A percentile compares a stretch with the other conserved stretches of the same genome.
Evolutionary conservation across 1,140 invertebrate genomes (phyloP).

Genomic region (Hylaeus volcanicus): DNA sequence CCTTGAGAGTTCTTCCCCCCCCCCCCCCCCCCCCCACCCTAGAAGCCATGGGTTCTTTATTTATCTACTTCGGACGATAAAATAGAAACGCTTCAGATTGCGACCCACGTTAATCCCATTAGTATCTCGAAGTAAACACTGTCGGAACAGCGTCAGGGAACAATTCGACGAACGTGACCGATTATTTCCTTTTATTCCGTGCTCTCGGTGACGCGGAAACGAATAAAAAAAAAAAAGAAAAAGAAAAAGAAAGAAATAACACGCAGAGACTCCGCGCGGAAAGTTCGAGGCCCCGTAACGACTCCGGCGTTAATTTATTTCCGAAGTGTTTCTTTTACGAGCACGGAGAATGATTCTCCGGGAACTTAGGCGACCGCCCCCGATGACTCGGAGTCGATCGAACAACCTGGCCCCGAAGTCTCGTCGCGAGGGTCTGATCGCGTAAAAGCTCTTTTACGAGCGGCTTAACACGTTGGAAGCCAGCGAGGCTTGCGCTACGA

Average conservation of each 20-base stretch:
- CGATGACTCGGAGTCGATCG: conserved; percentile 33
- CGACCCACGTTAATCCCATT: conserved; percentile 13
- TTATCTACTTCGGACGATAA: too few species aligned
- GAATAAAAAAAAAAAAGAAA: background rate
- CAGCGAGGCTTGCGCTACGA: background rate
- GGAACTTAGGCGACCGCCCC: background rate
- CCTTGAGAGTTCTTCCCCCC: too few species aligned
- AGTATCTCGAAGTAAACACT: too few species aligned
- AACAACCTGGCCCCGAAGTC: conserved; percentile 44
- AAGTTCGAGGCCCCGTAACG: background rate
- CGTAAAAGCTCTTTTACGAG: conserved; percentile 60
- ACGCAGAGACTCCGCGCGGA: background rate
- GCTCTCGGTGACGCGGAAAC: background rate
- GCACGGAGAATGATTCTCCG: conserved; percentile 2
- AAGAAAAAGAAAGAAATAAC: too few species aligned
- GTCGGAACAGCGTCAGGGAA: background rate
- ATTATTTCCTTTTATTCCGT: background rate
- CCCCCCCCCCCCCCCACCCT: too few species aligned
- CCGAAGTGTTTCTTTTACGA: conserved; percentile 11
- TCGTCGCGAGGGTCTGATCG: conserved; percentile 60
- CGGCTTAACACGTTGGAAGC: conserved; percentile 47
- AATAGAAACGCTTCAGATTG: too few species aligned
- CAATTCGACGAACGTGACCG: background rate
- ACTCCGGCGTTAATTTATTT: conserved; percentile 6
- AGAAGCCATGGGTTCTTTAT: too few species aligned